These are phyloP conservation scores for Poicephalus gulielmi DNA, from an alignment of 2,113 vertebrate genomes.

Conservation along the genomic window DNA sequence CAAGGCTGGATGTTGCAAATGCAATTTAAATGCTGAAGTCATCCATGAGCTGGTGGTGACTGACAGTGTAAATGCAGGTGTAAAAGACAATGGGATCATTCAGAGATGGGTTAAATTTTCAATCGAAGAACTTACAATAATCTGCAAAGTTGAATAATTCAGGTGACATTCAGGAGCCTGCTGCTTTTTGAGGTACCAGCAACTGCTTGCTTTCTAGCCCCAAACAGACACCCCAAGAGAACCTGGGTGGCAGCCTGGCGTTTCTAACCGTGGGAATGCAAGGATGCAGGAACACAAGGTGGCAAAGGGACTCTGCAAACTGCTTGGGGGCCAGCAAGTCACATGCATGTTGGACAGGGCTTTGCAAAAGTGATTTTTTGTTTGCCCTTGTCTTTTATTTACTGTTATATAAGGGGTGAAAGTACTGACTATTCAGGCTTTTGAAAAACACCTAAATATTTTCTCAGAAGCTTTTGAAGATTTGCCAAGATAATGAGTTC, in stretches of 20 bases:
- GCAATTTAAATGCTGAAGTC: background rate
- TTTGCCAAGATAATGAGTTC: constrained; percentile 5
- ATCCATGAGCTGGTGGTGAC: background rate
- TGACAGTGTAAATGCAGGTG: background rate
- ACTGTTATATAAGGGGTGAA: background rate
- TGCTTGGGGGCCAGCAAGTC: background rate
- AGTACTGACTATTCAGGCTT: background rate
- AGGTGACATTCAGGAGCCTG: background rate
- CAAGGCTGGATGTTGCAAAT: background rate
- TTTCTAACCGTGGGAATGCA: background rate
- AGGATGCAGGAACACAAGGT: background rate
- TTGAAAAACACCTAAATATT: background rate
- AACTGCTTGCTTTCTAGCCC: background rate
- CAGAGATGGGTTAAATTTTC: background rate
- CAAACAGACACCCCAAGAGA: background rate
- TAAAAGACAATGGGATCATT: background rate
- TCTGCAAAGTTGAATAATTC: background rate
- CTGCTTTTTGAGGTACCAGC: background rate
- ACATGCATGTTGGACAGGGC: background rate
- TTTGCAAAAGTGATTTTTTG: background rate
- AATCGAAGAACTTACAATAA: background rate
- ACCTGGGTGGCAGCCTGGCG: background rate
- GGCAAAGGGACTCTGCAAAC: background rate
- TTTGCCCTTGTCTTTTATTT: background rate
- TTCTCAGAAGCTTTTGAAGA: background rate